These are phyloP conservation scores for human DNA, from an alignment of 2,113 vertebrate species.

Conservation along the genomic window GRCh38 chr19:2634501-2635000, in stretches of 20 bases:
- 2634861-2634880: background rate
- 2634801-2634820: background rate
- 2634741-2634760: background rate
- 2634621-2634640: background rate
- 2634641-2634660: fast-evolving
- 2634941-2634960: background rate
- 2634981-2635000: background rate
- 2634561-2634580: fast-evolving
- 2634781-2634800: background rate
- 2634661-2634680: background rate
- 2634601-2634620: background rate
- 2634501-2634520: background rate
- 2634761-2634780: background rate
- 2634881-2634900: too few relatives aligned
- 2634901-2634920: background rate
- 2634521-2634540: fast-evolving
- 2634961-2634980: fast-evolving
- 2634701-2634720: slow-evolving; percentile 24
- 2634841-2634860: background rate
- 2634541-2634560: fast-evolving
- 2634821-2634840: background rate
- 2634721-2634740: background rate
- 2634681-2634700: background rate
- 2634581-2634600: fast-evolving
- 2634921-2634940: background rate